phyloP scores from a whole-genome alignment of 2,797 vertebrate species.

The Eurystomus glaucurus region DNA sequence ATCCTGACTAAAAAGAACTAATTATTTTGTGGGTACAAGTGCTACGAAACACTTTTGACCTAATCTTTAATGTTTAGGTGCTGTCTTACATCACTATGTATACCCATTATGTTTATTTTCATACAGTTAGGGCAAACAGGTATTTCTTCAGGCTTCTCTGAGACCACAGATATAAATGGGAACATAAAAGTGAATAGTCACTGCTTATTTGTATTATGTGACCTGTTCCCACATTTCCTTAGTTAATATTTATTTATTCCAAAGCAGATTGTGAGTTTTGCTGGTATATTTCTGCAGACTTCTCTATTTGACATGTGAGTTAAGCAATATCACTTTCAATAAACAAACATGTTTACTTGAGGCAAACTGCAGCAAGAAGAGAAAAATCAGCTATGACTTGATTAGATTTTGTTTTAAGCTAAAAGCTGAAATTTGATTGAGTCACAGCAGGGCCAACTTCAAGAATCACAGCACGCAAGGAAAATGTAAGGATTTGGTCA shows the following conservation, averaged over 20 bases:
- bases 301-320: background rate
- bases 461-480: background rate
- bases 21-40: background rate
- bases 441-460: background rate
- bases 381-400: background rate
- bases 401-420: slow-evolving; percentile 25
- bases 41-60: background rate
- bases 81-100: background rate
- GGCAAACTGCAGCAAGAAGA: background rate
- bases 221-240: background rate
- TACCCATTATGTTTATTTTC: background rate
- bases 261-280: background rate
- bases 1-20: background rate
- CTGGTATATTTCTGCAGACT: background rate
- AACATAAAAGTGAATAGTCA: background rate
- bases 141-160: background rate
- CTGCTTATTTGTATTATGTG: background rate
- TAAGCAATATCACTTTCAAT: background rate
- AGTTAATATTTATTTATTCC: background rate
- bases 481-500: background rate
- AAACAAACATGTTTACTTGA: slow-evolving; percentile 7
- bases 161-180: background rate
- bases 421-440: slow-evolving; percentile 3
- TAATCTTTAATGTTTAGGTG: background rate
- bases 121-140: background rate